Evolutionary conservation across 2,888 invertebrate genomes (phyloP).

Genomic region (Dolichopus griseipennis): DNA sequence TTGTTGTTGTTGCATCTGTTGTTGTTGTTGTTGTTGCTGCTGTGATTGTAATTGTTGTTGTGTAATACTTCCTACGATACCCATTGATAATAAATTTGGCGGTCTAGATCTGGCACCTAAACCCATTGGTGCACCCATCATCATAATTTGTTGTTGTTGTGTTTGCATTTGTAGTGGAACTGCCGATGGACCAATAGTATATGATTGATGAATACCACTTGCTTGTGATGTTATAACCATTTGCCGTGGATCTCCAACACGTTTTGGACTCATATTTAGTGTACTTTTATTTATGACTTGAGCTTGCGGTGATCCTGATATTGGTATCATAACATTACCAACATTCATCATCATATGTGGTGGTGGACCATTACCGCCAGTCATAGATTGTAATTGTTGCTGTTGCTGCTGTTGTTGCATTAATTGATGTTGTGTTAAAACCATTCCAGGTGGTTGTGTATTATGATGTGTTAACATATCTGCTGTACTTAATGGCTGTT

Average conservation of each 20-base stretch:
- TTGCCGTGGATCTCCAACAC: constrained; percentile 10
- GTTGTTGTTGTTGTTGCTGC: constrained; percentile 22
- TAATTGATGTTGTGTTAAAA: constrained; percentile 16
- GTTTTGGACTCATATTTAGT: constrained; percentile 22
- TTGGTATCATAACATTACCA: constrained; percentile 10
- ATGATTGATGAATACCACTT: constrained; percentile 37
- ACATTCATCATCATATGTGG: constrained; percentile 20
- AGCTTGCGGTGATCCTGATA: constrained; percentile 18
- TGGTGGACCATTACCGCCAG: constrained; percentile 20
- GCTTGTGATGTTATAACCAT: constrained; percentile 31
- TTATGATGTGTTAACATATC: constrained; percentile 40
- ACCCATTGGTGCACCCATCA: constrained; percentile 23
- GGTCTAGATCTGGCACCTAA: constrained; percentile 28
- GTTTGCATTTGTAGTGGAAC: constrained; percentile 24
- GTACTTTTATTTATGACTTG: constrained; percentile 19
- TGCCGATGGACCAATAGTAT: constrained; percentile 29
- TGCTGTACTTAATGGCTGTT: constrained; percentile 28
- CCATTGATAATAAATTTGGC: constrained; percentile 13
- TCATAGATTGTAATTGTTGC: constrained; percentile 19
- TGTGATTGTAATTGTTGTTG: constrained; percentile 33
- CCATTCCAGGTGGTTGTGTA: constrained; percentile 19
- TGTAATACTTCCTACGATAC: constrained; percentile 25
- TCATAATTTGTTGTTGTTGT: constrained; percentile 22
- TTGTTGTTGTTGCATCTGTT: constrained; percentile 25
- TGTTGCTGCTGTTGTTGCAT: constrained; percentile 22